A percentile compares a stretch with the other conserved stretches of the same genome.
Conservation (phyloP, 92 coral and sea anemone genomes). For the Hydrozoanthus gracilis region DNA sequence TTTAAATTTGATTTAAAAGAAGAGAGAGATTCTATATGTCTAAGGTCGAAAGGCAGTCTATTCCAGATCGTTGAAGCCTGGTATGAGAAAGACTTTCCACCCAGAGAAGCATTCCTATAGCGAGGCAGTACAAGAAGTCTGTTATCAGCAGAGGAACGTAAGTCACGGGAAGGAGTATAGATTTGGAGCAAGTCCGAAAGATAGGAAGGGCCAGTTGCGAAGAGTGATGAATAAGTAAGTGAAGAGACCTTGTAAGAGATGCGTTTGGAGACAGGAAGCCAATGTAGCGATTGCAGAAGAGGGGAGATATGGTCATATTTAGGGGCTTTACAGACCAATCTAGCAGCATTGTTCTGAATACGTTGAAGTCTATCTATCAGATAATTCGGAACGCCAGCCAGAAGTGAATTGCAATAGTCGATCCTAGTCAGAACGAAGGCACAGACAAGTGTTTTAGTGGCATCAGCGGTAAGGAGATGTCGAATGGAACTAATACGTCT, state of each 20-base stretch:
- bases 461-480: conserved; percentile 21
- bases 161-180: conserved; percentile 22
- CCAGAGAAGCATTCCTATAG: conserved; percentile 19
- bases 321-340: conserved; percentile 21
- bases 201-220: conserved; percentile 25
- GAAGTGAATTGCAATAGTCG: conserved; percentile 20
- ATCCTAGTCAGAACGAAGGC: conserved; percentile 21
- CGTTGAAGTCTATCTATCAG: conserved; percentile 20
- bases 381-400: conserved; percentile 21
- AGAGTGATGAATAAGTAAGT: conserved; percentile 24
- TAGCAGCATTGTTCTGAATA: conserved; percentile 19
- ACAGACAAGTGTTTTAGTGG: conserved; percentile 20
- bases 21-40: conserved; percentile 25
- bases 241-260: conserved; percentile 25
- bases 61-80: conserved; percentile 25
- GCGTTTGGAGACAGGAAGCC: conserved; percentile 22
- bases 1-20: conserved; percentile 18
- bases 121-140: conserved; percentile 25
- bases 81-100: conserved; percentile 19
- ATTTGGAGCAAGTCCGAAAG: conserved; percentile 26
- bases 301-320: conserved; percentile 20
- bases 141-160: conserved; percentile 20
- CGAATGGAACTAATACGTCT: conserved; percentile 20
- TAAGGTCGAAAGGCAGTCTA: conserved; percentile 24
- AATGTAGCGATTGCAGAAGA: conserved; percentile 20